Conservation (phyloP, 2,888 invertebrate genomes). For the Conomelus anceps region DNA sequence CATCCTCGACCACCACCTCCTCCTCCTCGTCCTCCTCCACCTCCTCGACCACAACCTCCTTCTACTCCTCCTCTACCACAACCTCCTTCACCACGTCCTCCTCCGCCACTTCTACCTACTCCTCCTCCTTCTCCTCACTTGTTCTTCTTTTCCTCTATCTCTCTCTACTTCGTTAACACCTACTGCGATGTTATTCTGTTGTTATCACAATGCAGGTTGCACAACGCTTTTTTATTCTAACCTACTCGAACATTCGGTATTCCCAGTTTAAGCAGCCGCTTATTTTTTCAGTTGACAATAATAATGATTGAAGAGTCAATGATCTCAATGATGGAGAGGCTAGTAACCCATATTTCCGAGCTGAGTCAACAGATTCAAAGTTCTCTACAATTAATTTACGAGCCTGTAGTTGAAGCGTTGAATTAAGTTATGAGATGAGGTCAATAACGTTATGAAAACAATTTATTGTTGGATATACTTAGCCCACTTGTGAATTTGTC, state of each 20-base stretch:
- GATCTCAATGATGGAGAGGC: background rate
- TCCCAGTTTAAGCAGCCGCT: background rate
- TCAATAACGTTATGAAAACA: background rate
- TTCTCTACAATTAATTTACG: background rate
- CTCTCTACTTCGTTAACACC: background rate
- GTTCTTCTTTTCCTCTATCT: background rate
- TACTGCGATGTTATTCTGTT: background rate
- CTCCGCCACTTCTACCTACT: background rate
- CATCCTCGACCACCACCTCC: background rate
- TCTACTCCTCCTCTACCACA: constrained; percentile 1
- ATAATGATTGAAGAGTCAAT: background rate
- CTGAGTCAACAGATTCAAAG: background rate
- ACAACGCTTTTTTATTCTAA: background rate
- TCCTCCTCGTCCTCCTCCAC: constrained; percentile 9
- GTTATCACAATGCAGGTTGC: background rate
- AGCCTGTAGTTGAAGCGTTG: background rate
- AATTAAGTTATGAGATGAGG: background rate
- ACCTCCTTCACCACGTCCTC: constrained; percentile 11
- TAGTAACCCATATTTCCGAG: background rate
- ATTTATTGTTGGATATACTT: too few relatives aligned
- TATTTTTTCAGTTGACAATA: background rate
- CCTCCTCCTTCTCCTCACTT: too few relatives aligned
- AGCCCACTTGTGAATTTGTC: too few relatives aligned
- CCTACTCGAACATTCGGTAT: too few relatives aligned
- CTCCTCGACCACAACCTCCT: constrained; percentile 10